Conservation (phyloP, 2,888 invertebrate species). For the Sericinus montela region DNA sequence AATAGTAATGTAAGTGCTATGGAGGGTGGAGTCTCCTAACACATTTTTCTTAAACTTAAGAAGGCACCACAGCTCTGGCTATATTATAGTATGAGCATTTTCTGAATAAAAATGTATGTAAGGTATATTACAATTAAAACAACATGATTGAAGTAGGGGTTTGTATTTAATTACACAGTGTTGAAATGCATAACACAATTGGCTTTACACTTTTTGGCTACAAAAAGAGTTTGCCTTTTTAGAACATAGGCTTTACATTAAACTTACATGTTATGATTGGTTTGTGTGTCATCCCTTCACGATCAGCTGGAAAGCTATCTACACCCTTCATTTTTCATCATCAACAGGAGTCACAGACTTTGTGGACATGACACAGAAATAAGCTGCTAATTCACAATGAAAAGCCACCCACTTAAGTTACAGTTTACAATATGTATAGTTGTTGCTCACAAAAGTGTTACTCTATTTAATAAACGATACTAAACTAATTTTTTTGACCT, state of each 20-base stretch:
- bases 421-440: neutral
- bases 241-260: neutral
- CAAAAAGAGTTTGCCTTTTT: too few relatives aligned
- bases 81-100: too few relatives aligned
- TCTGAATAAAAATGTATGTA: too few relatives aligned
- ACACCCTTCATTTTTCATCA: slow-evolving; percentile 82
- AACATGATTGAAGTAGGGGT: too few relatives aligned
- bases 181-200: too few relatives aligned
- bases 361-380: slow-evolving; percentile 57
- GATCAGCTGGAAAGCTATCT: slow-evolving; percentile 66
- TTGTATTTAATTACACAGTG: too few relatives aligned
- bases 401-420: slow-evolving; percentile 64
- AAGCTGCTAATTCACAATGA: slow-evolving; percentile 44
- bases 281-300: slow-evolving; percentile 83
- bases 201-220: too few relatives aligned
- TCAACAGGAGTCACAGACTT: slow-evolving; percentile 52
- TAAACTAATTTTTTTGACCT: slow-evolving; percentile 32
- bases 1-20: too few relatives aligned
- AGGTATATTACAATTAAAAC: too few relatives aligned
- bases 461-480: slow-evolving; percentile 18
- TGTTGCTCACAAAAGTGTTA: slow-evolving; percentile 1
- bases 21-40: too few relatives aligned
- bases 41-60: too few relatives aligned
- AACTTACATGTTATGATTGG: slow-evolving; percentile 87
- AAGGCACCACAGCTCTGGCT: too few relatives aligned